Base-by-base conservation (phyloP, 2,888 invertebrate species). In the Temnothorax unifasciatus region DNA sequence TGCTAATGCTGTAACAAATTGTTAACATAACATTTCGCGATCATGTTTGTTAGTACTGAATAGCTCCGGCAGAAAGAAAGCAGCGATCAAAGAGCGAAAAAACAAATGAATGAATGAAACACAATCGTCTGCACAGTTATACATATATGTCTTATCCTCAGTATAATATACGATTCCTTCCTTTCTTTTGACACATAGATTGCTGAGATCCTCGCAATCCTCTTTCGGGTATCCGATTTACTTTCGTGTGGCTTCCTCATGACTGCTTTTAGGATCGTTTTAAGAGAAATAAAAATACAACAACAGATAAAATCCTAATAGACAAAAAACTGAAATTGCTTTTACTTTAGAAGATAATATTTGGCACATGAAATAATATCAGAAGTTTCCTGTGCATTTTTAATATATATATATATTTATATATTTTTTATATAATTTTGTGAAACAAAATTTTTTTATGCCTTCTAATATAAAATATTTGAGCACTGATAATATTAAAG, bases 251-350 rank as follows among this genome's bases (percentile, higher is more conserved):
- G 38, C 9, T 59, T 61, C 9, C 13, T 11, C 8, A 25, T 21
- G 21, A 50, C 41, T 50, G 73, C 59, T 73, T 81, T 47, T 59
- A 18, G 18, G 13, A 61, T 81, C 21, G 57, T 59, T 79, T 74
- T 29, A 38, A 81, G 13, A 21, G 29, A 54, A 76, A 76, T 25
- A 25, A 66, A 34, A 68, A 41, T n/a, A 25, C 34, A 52, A 41
- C 18, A 66, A 34, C n/a, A n/a, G 3, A 0, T 34, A 11, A 75
- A 63, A 50, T 63, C 15, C n/a, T 34, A 34, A 21, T 3, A 1
- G 11, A n/a, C 21, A 15, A 21, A 15, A 29, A 44, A 59, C 13
- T 15, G 21, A 63, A 63, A 76, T 76, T 76, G 29, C 4, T 59
- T 74, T 18, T 13, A 66, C 66, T 52, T 54, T 8, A 34, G n/a